Evolutionary conservation across 2,888 invertebrate genomes (phyloP), one percentile per base, ranked within the genome.

Genomic region (Parnassius orleans): DNA sequence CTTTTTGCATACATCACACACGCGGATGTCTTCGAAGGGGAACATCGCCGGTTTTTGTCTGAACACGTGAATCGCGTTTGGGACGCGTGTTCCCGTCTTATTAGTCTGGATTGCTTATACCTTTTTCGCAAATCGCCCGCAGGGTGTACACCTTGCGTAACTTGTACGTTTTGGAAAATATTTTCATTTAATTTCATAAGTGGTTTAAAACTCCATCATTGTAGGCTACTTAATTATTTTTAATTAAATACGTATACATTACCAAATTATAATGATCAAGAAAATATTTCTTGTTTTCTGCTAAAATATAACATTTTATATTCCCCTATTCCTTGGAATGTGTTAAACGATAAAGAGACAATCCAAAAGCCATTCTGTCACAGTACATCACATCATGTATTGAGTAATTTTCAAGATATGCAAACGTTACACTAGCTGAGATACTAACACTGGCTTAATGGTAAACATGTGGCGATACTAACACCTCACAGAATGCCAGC

Each of bases 1-100:
- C 87, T 90, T 86, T 90, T 90, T 90, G 91, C 91, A 91, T 91
- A 91, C 87, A 90, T 90, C 90, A 86, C 89, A 86, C 80, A 84
- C 86, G 77, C 77, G 79, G 81, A 79, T 77, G 84, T 83, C 81
- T 81, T 79, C 74, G 75, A 74, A 83, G 86, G 89, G 86, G 82
- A 84, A 82, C 80, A 80, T 76, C 72, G 78, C 69, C 71, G 78
- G 85, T 84, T 87, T 84, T 87, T 88, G 86, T 89, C 86, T 87
- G 87, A 86, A 91, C 90, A 91, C 81, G 89, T 80, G 90, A 90
- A 91, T 82, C 84, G 86, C 88, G 89, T 90, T 90, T 88, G 86
- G 79, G 84, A 87, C 79, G 74, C 87, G 78, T 88, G 88, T 89
- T 86, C 86, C 73, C 78, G 78, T 86, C 88, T 90, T 91, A 90